Conservation (phyloP, 2,113 vertebrate species). For the Microcebus griseorufus region DNA sequence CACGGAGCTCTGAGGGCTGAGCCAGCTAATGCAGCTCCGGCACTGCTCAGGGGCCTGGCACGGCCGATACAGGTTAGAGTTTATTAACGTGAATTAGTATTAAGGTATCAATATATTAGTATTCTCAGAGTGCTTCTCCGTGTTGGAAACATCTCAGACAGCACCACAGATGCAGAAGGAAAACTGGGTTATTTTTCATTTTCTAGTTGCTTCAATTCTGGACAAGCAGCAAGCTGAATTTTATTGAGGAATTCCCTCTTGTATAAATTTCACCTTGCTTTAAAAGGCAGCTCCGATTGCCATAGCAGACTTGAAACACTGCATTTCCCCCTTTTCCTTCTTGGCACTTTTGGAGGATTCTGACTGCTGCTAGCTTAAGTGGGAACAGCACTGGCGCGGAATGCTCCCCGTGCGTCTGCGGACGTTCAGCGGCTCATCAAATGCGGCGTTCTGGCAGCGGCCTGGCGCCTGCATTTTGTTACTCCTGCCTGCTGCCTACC, state of each 20-base stretch:
- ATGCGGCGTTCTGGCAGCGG: rapidly evolving
- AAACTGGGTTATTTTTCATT: neutral
- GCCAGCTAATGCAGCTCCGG: rapidly evolving
- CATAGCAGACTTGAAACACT: neutral
- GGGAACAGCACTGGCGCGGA: neutral
- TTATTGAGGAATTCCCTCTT: neutral
- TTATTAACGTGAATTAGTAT: neutral
- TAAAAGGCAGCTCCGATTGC: neutral
- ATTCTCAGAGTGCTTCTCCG: neutral
- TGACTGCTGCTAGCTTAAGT: neutral
- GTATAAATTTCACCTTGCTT: neutral
- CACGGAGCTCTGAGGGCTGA: neutral
- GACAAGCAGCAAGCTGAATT: neutral
- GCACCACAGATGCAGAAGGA: neutral
- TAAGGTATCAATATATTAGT: neutral
- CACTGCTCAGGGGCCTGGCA: neutral
- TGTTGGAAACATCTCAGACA: neutral
- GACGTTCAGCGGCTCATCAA: rapidly evolving
- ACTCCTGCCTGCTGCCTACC: too few species aligned
- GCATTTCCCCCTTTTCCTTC: neutral
- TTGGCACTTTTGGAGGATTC: neutral
- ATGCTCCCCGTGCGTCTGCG: too few species aligned
- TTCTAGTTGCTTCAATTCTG: neutral
- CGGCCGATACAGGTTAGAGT: neutral
- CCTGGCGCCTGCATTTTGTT: rapidly evolving